Evolutionary conservation across 2,888 invertebrate species (phyloP), one percentile per base, ranked within the genome.

Genomic region (Melikaiella ostensackeni): DNA sequence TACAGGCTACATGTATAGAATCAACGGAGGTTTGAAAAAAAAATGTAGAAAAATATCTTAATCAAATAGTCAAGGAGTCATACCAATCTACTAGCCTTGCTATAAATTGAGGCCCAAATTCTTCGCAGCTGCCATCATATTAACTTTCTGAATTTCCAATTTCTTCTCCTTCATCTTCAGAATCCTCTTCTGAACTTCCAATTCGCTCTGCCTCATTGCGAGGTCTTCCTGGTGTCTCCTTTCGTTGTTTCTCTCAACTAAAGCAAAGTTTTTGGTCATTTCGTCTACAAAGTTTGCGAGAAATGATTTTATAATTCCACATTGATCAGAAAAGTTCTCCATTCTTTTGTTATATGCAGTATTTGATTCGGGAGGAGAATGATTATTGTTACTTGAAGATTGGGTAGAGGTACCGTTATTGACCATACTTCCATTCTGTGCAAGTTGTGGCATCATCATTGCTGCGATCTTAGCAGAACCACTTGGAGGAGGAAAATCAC

Each of bases 141-240:
- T 83, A 42, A 73, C 62, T 30, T 79, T 84, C n/a, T 81, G 76
- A 19, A 84, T 19, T 46, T 84, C 84, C 61, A 86, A 63, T 61
- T 85, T 81, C 27, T 81, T 82, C 57, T 83, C 80, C 70, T 86
- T 85, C n/a, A 85, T 66, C 61, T 77, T 82, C 1, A 86, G 57
- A 27, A 86, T 33, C 57, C 83, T 86, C 27, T 77, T 82, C 42
- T 84, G 84, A 16, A 86, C 75, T 9, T 86, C 85, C 13, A 86
- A 74, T 70, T 84, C 80, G 21, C 76, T 81, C 24, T 79, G 81
- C 24, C 79, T 70, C 50, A 86, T 73, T 0, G 76, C 76, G 82
- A 86, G 86, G 62, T 81, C 79, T 62, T 86, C 86, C 30, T 66
- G 81, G 75, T 85, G 86, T 73, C 86, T 78, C 74, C 83, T 82